phyloP scores from a whole-genome alignment of 2,113 vertebrate species.

The Chaenocephalus aceratus region DNA sequence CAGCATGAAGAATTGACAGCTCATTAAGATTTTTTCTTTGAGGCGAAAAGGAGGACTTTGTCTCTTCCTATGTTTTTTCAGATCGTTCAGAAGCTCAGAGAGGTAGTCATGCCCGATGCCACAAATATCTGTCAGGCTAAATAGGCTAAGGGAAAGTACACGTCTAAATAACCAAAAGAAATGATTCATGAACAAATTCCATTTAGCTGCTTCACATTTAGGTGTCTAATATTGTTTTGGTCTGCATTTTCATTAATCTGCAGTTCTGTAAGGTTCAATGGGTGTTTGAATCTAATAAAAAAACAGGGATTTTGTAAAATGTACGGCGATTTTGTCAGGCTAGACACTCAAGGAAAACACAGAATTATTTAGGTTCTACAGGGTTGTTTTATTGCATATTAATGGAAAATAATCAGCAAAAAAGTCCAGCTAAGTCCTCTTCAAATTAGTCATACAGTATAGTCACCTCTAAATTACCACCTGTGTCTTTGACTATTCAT shows the following conservation, averaged over 20 bases:
- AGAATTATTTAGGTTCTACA: conserved; percentile 2
- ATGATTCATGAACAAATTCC: not conserved
- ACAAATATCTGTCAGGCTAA: not conserved
- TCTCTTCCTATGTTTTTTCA: too few species aligned
- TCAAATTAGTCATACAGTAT: not conserved
- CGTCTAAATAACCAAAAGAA: not conserved
- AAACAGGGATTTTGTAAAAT: not conserved
- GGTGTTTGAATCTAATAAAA: not conserved
- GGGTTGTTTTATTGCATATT: conserved; percentile 66
- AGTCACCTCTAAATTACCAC: not conserved
- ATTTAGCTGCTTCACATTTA: not conserved
- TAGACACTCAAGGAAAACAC: conserved; percentile 14
- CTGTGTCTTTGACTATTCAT: conserved; percentile 10
- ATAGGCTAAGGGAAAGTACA: not conserved
- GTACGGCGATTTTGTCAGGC: not conserved
- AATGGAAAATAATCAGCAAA: conserved; percentile 13
- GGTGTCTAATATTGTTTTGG: not conserved
- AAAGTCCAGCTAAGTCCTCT: conserved; percentile 41
- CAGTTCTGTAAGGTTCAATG: not conserved
- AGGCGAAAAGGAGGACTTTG: too few species aligned
- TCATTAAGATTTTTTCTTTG: too few species aligned
- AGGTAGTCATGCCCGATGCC: not conserved
- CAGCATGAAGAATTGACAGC: too few species aligned
- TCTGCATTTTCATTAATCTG: not conserved
- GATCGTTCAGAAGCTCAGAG: not conserved